Evolutionary conservation across 2,113 vertebrate species (phyloP), one percentile per base, ranked within the genome.

Genomic region (Pterophyllum scalare): DNA sequence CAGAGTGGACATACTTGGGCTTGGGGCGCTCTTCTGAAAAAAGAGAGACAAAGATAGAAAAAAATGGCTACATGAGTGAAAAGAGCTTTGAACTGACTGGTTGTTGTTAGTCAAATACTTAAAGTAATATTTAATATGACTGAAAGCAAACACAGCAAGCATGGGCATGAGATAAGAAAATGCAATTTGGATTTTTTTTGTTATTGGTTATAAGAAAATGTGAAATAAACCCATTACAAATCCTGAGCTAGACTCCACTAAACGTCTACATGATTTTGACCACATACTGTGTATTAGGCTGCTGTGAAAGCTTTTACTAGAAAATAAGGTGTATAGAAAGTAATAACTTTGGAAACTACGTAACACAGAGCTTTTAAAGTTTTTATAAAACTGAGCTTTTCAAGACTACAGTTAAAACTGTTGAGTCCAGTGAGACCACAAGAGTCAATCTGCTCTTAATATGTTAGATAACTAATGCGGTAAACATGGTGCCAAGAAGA

Each of bases 21-120:
- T 95, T 94, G 15, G 95, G 95, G 13, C 95, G 94, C 72, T 96
- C 95, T 74, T 96, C 94, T 95, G 88, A 22, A 14, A 40, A 49
- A 43, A 76, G 60, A 81, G 57, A 81, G 0, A 58, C 14, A 75
- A 8, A 65, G 33, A 75, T 7, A 24, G 46, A 15, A 72, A 59
- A 33, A 64, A 67, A 49, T 2, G 3, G 59, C 64, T 15, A 24
- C 3, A 35, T 20, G 10, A 76, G 14, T 1, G 10, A 61, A 78
- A 28, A 33, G 5, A 56, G 43, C 49, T 52, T 70, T 20, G 1
- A 70, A 52, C 54, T 31, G 31, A 59, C 12, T 43, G 19, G 62
- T 20, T 28, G 49, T 19, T 26, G n/a, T 59, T 59, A 62, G 19
- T 31, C 3, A 46, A 35, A 49, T 59, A 13, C 15, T 24, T 6